Evolutionary conservation across 2,797 vertebrate species (phyloP).

Genomic region (Hypotaenidia philippensis): DNA sequence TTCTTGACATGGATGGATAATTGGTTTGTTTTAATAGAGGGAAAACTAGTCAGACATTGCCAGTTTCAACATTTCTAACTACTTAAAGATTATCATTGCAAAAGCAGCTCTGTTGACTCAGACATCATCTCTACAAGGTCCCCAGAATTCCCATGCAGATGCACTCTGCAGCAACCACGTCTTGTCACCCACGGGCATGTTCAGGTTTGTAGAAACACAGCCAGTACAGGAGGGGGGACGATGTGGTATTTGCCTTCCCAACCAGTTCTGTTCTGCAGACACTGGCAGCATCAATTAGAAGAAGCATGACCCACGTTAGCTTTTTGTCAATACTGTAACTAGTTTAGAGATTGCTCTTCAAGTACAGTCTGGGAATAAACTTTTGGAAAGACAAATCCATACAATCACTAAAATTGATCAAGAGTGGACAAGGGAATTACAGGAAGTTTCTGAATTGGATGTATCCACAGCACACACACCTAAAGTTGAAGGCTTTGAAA

Average conservation of each 20-base stretch:
- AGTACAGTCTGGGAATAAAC: neutral
- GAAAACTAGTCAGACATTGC: neutral
- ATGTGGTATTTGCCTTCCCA: neutral
- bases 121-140: neutral
- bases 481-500: constrained; percentile 34
- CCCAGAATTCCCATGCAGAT: neutral
- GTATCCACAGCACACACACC: neutral
- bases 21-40: constrained; percentile 32
- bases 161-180: neutral
- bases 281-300: neutral
- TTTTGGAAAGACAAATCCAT: constrained; percentile 27
- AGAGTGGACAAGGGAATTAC: neutral
- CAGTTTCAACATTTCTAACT: neutral
- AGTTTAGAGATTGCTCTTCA: neutral
- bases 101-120: neutral
- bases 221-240: neutral
- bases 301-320: neutral
- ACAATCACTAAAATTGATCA: constrained; percentile 35
- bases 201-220: neutral
- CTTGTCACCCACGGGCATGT: accelerated
- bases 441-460: constrained; percentile 27
- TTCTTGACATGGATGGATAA: constrained; percentile 55
- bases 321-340: neutral
- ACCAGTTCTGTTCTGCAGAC: neutral
- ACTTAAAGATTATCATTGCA: neutral